These are phyloP conservation scores for Catharus fuscescens DNA, from an alignment of 2,113 vertebrate genomes.

Conservation along the genomic window DNA sequence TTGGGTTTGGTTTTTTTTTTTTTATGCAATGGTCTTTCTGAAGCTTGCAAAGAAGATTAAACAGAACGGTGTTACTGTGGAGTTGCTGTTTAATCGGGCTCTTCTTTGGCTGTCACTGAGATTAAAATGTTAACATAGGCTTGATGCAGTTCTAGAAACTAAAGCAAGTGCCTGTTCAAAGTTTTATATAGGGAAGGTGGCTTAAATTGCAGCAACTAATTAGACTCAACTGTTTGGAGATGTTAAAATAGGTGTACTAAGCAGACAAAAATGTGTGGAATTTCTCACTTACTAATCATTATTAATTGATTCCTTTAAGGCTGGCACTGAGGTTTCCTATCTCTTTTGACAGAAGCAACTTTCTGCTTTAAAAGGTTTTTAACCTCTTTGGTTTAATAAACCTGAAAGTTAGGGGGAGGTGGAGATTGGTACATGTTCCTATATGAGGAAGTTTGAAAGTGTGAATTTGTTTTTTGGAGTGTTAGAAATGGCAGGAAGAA, in stretches of 20 bases:
- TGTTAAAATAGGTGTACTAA: background rate
- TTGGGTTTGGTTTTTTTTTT: background rate
- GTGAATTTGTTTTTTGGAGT: background rate
- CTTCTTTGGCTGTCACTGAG: conserved; percentile 19
- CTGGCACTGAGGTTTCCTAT: conserved; percentile 13
- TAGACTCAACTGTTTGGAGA: background rate
- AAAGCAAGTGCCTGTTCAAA: conserved; percentile 8
- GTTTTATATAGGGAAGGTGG: background rate
- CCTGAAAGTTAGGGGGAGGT: background rate
- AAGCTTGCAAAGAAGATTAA: conserved; percentile 52
- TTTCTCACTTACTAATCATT: conserved; percentile 43
- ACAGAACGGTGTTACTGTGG: background rate
- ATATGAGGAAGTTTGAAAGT: background rate
- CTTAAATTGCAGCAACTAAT: conserved; percentile 10
- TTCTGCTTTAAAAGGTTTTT: background rate
- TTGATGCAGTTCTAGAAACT: conserved; percentile 16
- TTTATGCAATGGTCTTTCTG: background rate
- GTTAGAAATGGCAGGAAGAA: background rate
- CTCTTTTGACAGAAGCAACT: conserved; percentile 21
- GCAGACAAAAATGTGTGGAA: conserved; percentile 23
- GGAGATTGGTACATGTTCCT: background rate
- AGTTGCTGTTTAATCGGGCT: conserved; percentile 46
- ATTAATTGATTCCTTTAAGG: conserved; percentile 35
- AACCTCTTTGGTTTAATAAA: background rate
- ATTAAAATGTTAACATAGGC: background rate